Conservation (phyloP, 2,797 vertebrate genomes). For the Jordanella pulchra region DNA sequence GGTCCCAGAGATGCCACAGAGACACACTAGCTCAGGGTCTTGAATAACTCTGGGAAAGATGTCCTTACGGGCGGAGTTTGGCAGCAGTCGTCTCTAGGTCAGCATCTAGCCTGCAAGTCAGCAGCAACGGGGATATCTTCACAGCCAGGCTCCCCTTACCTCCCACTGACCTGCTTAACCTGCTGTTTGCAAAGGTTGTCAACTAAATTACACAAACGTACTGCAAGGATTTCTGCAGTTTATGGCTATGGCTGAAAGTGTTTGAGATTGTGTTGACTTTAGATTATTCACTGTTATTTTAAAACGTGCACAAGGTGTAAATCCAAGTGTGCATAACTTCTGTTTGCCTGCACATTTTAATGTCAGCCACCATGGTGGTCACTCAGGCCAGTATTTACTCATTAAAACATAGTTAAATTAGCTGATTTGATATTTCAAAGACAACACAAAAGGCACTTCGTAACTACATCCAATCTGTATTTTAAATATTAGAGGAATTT, state of each 20-base stretch:
- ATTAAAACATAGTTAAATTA: background rate
- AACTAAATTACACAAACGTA: conserved; percentile 6
- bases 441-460: background rate
- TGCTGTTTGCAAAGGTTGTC: background rate
- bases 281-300: background rate
- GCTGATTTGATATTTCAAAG: background rate
- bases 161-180: conserved; percentile 13
- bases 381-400: background rate
- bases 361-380: background rate
- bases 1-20: conserved; percentile 34
- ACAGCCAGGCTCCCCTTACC: conserved; percentile 52
- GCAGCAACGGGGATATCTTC: conserved; percentile 46
- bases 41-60: conserved; percentile 20
- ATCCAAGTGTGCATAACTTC: background rate
- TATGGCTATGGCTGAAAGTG: background rate
- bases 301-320: background rate
- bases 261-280: background rate
- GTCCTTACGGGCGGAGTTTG: conserved; percentile 51
- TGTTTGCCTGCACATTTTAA: background rate
- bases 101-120: conserved; percentile 67
- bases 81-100: conserved; percentile 43
- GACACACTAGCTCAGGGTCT: conserved; percentile 8
- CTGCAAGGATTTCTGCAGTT: background rate
- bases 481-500: background rate
- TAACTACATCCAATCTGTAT: background rate